A percentile compares a stretch with the other conserved stretches of the same genome.
These are phyloP conservation scores for Peromyscus melanophrys DNA, from an alignment of 2,797 vertebrate genomes.

Conservation along the genomic window DNA sequence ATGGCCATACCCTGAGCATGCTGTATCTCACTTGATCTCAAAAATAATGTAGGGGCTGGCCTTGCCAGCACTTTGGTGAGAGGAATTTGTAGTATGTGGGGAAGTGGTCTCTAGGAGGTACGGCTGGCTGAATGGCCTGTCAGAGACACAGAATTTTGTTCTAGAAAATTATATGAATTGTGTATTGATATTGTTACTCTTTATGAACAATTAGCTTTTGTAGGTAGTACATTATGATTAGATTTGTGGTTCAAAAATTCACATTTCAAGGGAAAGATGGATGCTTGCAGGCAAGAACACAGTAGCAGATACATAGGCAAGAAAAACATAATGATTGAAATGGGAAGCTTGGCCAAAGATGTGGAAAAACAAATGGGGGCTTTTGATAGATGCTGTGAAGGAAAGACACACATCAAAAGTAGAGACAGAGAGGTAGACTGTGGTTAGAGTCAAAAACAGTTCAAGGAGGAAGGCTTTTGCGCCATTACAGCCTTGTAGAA, in stretches of 20 bases:
- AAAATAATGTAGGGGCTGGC: not conserved
- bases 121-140: accelerated
- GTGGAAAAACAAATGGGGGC: not conserved
- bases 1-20: not conserved
- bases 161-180: not conserved
- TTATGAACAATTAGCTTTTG: not conserved
- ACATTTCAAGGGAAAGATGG: not conserved
- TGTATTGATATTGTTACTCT: not conserved
- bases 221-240: not conserved
- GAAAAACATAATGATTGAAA: not conserved
- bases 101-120: not conserved
- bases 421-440: no score
- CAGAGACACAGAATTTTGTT: not conserved
- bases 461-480: not conserved
- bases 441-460: not conserved
- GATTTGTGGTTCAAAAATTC: not conserved
- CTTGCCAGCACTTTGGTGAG: not conserved
- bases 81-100: not conserved
- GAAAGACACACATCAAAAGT: not conserved
- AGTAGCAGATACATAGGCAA: not conserved
- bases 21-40: not conserved
- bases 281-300: not conserved
- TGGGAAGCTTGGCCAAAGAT: not conserved
- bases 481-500: not conserved
- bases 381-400: not conserved